These are phyloP conservation scores for Crenuchus spilurus DNA, from an alignment of 2,797 vertebrate species.

Conservation along the genomic window DNA sequence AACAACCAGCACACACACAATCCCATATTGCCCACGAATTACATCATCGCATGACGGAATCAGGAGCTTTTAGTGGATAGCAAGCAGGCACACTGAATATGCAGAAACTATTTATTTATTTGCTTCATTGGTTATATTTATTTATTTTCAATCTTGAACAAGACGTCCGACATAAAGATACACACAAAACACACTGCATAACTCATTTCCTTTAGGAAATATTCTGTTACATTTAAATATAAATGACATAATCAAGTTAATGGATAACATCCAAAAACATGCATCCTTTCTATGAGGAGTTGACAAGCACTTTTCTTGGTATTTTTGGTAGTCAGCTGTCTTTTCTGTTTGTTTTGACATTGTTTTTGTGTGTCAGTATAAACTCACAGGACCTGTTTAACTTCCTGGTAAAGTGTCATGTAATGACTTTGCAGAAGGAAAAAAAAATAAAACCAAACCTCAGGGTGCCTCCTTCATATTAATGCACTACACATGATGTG, in stretches of 20 bases:
- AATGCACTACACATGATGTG: background rate
- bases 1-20: background rate
- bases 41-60: constrained; percentile 51
- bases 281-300: background rate
- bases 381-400: constrained; percentile 63
- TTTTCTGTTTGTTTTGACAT: background rate
- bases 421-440: constrained; percentile 23
- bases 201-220: background rate
- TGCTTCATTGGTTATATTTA: background rate
- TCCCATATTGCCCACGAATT: constrained; percentile 47
- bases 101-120: background rate
- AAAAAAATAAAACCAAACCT: background rate
- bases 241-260: background rate
- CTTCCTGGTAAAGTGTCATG: constrained; percentile 57
- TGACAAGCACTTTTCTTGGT: background rate
- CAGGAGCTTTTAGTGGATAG: background rate
- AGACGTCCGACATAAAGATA: background rate
- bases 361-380: constrained; percentile 2
- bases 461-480: background rate
- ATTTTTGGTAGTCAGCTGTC: constrained; percentile 11
- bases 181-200: no score
- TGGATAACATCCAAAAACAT: background rate
- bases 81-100: background rate
- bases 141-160: background rate
- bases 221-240: background rate